phyloP scores from a whole-genome alignment of 2,113 vertebrate species.

The Lagopus muta region DNA sequence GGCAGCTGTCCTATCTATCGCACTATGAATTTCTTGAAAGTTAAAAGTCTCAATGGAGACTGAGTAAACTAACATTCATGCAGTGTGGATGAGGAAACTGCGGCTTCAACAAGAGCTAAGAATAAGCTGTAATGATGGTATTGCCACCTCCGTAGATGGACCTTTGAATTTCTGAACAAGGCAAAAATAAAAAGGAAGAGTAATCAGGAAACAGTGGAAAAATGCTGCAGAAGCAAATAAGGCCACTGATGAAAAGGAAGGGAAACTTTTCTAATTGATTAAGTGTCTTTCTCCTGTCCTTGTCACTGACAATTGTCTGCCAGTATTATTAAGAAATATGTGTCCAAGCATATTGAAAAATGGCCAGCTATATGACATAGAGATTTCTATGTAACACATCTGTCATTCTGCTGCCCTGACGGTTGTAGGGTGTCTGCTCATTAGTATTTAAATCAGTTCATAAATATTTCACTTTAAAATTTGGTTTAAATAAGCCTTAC shows the following conservation, averaged over 20 bases:
- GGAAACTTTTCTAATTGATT: background rate
- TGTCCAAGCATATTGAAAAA: background rate
- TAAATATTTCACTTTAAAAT: conserved; percentile 83
- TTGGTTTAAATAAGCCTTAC: conserved; percentile 63
- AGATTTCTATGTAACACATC: conserved; percentile 44
- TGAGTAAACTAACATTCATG: background rate
- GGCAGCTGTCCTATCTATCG: background rate
- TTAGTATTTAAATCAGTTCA: conserved; percentile 84
- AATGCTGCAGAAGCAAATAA: background rate
- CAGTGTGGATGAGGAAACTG: background rate
- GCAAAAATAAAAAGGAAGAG: rapidly evolving
- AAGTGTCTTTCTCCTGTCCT: background rate
- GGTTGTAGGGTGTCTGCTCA: conserved; percentile 71
- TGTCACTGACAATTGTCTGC: background rate
- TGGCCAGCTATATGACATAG: background rate
- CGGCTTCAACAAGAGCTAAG: background rate
- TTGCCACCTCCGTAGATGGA: background rate
- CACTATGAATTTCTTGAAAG: background rate
- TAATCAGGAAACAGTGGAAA: background rate
- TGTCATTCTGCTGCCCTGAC: conserved; percentile 69
- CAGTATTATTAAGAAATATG: conserved; percentile 26
- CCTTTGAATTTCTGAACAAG: background rate
- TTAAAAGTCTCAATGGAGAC: background rate
- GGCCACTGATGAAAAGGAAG: background rate
- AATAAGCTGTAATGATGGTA: background rate